Evolutionary conservation across 2,888 invertebrate species (phyloP), one percentile per base, ranked within the genome.

Genomic region (Tetragnatha montana): DNA sequence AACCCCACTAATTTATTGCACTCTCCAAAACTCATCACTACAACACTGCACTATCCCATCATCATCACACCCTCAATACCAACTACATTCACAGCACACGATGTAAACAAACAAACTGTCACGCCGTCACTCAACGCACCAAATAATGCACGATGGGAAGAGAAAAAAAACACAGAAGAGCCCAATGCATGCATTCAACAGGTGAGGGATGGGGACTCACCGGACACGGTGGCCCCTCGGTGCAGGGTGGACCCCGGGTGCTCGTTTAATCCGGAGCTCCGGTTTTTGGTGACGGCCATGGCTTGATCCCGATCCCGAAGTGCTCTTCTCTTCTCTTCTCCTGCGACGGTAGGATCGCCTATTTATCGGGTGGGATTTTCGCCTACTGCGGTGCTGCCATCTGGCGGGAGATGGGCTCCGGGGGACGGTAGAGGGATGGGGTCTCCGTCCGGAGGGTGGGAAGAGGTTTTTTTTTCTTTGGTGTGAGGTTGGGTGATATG

Each of bases 251-350:
- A 85, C 81, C 89, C 89, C 10, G 89, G 89, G 21, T 85, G 49
- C 70, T 89, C 89, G 47, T 81, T 89, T 81, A 89, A 81, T 78
- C 89, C 89, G 78, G 89, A 89, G 68, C 89, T 89, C 81, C 89
- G 50, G 81, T 89, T 89, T 89, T 89, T 89, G 60, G 89, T 89
- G 76, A 89, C 89, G 17, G 89, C 89, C 89, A 89, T 89, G 35
- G 35, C 35, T 35, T 35, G 35, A 35, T 35, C 35, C 35, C 35
- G 35, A 35, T 35, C 70, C 75, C 89, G 85, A 51, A 75, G 70
- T 71, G 75, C n/a, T 82, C 87, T 82, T 81, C 75, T 86, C 79
- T 80, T 73, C 80, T 80, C 80, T 86, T 83, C 71, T 80, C 80
- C 86, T 85, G 71, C 19, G 69, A 35, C 50, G 69, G 74, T 68